phyloP scores from a whole-genome alignment of 30 jellyfish, hydroid and myxozoan species.

The Aurelia sp. region DNA sequence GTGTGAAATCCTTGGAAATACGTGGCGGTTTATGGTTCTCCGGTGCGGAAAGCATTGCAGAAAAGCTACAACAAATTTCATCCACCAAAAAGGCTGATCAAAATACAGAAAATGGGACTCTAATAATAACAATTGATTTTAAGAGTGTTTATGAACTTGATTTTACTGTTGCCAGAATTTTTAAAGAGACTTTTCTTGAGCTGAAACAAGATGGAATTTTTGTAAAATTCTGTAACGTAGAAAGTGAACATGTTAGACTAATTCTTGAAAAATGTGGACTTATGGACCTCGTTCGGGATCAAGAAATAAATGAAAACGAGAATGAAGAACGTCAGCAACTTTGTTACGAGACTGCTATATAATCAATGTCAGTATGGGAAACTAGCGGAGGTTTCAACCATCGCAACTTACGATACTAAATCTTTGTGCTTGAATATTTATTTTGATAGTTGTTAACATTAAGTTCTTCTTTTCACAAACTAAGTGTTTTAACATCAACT shows the following conservation, averaged over 20 bases:
- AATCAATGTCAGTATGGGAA: background rate
- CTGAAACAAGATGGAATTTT: slow-evolving; percentile 25
- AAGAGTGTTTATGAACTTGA: slow-evolving; percentile 42
- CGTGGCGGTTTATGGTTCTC: slow-evolving; percentile 67
- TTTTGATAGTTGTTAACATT: too few relatives aligned
- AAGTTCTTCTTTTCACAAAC: too few relatives aligned
- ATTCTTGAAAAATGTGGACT: slow-evolving; percentile 33
- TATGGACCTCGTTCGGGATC: background rate
- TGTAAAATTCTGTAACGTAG: slow-evolving; percentile 36
- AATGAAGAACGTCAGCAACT: background rate
- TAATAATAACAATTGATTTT: slow-evolving; percentile 38
- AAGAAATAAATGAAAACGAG: background rate
- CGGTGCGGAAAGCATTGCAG: slow-evolving; percentile 39
- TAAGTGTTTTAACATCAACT: too few relatives aligned
- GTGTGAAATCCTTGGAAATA: background rate
- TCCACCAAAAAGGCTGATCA: background rate
- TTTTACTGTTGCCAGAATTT: slow-evolving; percentile 31
- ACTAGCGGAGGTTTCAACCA: too few relatives aligned
- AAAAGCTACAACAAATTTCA: background rate
- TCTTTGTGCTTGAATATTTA: too few relatives aligned
- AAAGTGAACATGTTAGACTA: background rate
- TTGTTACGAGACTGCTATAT: slow-evolving; percentile 8
- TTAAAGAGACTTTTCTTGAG: slow-evolving; percentile 16
- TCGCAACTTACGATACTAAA: too few relatives aligned
- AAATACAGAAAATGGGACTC: background rate